These are phyloP conservation scores for Teleiodes luculella DNA, from an alignment of 2,888 invertebrate genomes.

Conservation along the genomic window DNA sequence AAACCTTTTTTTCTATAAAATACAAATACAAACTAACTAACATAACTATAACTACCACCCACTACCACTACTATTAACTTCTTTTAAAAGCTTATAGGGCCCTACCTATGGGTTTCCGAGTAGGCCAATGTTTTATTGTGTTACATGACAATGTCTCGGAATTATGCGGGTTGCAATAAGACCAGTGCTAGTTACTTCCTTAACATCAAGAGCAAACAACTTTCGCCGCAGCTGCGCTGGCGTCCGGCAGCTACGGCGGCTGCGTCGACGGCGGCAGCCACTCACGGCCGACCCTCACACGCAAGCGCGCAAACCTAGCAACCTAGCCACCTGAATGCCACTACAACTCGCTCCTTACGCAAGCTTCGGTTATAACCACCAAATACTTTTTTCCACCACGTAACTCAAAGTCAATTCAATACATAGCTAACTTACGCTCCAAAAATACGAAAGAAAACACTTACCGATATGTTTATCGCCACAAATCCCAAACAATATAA, in stretches of 20 bases:
- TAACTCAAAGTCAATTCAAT: slow-evolving; percentile 29
- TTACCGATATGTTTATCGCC: slow-evolving; percentile 72
- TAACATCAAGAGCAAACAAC: slow-evolving; percentile 69
- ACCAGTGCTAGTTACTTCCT: slow-evolving; percentile 61
- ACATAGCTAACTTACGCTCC: slow-evolving; percentile 21
- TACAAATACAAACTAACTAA: too few species aligned
- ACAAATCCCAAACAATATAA: slow-evolving; percentile 74
- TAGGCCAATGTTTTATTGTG: neutral
- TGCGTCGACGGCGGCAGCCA: slow-evolving; percentile 3
- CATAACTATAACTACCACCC: too few species aligned
- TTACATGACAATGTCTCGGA: neutral
- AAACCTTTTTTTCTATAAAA: too few species aligned
- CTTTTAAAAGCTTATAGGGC: too few species aligned
- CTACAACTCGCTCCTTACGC: slow-evolving; percentile 42
- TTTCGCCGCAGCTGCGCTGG: slow-evolving; percentile 48
- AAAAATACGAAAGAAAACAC: slow-evolving; percentile 51
- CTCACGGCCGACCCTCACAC: slow-evolving; percentile 32
- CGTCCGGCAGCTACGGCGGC: slow-evolving; percentile 18
- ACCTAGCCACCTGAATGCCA: slow-evolving; percentile 27
- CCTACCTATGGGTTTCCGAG: neutral
- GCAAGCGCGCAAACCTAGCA: slow-evolving; percentile 34
- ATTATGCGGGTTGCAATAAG: slow-evolving; percentile 35
- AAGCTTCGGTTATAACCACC: slow-evolving; percentile 30
- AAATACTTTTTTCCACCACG: slow-evolving; percentile 32
- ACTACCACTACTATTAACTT: too few species aligned